phyloP scores from a whole-genome alignment of 2,113 vertebrate genomes.

The Nothocercus nigrocapillus region DNA sequence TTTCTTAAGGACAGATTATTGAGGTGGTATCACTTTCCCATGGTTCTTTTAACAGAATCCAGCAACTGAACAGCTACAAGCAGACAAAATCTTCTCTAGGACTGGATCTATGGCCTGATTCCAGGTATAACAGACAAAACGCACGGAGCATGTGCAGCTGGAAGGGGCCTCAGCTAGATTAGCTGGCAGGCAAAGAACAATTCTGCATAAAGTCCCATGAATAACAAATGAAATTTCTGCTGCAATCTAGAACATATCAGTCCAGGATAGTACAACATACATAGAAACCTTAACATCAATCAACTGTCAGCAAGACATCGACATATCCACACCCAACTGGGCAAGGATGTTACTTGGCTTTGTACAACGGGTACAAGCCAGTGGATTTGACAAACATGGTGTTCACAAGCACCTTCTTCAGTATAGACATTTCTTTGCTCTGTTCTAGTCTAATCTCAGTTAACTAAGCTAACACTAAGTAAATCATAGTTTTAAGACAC shows the following conservation, averaged over 20 bases:
- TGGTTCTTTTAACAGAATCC: neutral
- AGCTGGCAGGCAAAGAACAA: neutral
- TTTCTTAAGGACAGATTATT: rapidly evolving
- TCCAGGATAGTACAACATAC: neutral
- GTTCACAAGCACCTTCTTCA: neutral
- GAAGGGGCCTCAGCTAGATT: neutral
- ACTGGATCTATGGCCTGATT: neutral
- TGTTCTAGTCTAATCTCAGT: neutral
- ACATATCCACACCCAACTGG: neutral
- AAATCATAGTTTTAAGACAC: slow-evolving; percentile 8
- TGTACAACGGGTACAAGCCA: neutral
- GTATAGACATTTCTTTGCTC: neutral
- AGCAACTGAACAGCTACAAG: neutral
- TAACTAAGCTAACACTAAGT: neutral
- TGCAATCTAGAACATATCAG: neutral
- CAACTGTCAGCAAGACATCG: neutral
- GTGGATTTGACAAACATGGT: neutral
- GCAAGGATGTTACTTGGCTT: neutral
- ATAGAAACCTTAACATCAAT: neutral
- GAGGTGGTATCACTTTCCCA: neutral
- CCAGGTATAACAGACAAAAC: neutral
- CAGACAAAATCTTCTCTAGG: neutral
- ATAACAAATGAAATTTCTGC: neutral
- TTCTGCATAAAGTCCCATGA: neutral
- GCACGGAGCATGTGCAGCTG: rapidly evolving